A percentile compares a stretch with the other conserved stretches of the same genome.
phyloP scores from a whole-genome alignment of 2,113 vertebrate genomes.

The Lagopus muta region DNA sequence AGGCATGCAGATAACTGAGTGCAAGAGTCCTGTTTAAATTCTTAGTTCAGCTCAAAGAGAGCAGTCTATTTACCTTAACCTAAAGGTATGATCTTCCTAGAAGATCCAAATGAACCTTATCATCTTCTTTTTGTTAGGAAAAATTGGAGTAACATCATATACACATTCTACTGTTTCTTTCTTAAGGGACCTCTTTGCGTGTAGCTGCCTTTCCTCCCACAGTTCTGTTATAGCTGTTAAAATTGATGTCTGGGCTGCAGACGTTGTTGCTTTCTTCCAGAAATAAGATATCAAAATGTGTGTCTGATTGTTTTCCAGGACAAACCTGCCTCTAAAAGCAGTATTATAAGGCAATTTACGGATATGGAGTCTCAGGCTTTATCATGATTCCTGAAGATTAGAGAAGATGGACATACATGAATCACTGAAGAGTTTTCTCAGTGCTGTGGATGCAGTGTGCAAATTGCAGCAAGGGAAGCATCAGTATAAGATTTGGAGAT shows the following conservation, averaged over 20 bases:
- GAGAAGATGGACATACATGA: background rate
- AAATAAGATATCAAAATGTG: background rate
- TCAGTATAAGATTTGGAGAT: background rate
- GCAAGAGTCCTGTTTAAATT: background rate
- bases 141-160: background rate
- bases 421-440: background rate
- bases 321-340: background rate
- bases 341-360: background rate
- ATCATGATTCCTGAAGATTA: background rate
- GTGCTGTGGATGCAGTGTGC: background rate
- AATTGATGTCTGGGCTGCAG: background rate
- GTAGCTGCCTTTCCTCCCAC: background rate
- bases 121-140: background rate
- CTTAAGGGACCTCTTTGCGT: background rate
- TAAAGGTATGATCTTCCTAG: background rate
- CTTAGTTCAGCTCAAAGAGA: background rate
- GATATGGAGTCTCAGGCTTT: background rate
- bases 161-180: background rate
- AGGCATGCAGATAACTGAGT: conserved; percentile 42
- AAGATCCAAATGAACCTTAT: background rate
- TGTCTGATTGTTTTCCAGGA: background rate
- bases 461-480: background rate
- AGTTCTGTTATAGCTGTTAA: background rate
- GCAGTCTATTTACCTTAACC: background rate
- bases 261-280: background rate